Evolutionary conservation across 2,113 vertebrate species (phyloP).

Genomic region (Poeciliopsis occidentalis): DNA sequence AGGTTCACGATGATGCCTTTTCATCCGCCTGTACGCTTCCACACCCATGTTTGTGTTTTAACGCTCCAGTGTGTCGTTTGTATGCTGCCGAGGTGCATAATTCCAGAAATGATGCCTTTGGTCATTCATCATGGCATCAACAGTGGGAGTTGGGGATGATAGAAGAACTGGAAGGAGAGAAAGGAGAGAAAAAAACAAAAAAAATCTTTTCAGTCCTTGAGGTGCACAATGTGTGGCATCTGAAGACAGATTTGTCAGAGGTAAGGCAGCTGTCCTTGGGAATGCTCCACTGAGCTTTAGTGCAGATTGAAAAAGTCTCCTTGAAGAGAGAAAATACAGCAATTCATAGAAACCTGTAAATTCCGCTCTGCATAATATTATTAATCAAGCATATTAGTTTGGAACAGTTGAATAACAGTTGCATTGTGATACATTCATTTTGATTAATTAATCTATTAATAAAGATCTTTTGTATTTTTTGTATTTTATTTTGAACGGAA

Average conservation of each 20-base stretch:
- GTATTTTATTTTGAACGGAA: no score
- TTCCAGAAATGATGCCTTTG: slow-evolving; percentile 10
- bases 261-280: slow-evolving; percentile 22
- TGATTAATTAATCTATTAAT: no score
- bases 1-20: slow-evolving; percentile 29
- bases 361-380: neutral
- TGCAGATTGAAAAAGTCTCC: slow-evolving; percentile 6
- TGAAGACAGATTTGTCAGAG: slow-evolving; percentile 24
- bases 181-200: neutral
- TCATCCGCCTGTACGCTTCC: slow-evolving; percentile 32
- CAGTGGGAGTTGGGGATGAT: neutral
- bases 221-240: slow-evolving; percentile 13
- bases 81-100: slow-evolving; percentile 4
- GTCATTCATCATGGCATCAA: slow-evolving; percentile 19
- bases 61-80: slow-evolving; percentile 17
- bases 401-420: no score
- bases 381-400: neutral
- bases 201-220: neutral
- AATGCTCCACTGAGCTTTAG: slow-evolving; percentile 17
- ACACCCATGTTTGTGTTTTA: slow-evolving; percentile 46
- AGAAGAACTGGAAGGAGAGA: neutral
- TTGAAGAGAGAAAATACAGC: neutral
- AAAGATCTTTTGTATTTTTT: no score
- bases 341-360: neutral
- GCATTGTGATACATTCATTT: neutral